A percentile compares a stretch with the other conserved stretches of the same genome.
phyloP scores from a whole-genome alignment of 2,888 invertebrate genomes.

The Malthinus seriepunctatus region DNA sequence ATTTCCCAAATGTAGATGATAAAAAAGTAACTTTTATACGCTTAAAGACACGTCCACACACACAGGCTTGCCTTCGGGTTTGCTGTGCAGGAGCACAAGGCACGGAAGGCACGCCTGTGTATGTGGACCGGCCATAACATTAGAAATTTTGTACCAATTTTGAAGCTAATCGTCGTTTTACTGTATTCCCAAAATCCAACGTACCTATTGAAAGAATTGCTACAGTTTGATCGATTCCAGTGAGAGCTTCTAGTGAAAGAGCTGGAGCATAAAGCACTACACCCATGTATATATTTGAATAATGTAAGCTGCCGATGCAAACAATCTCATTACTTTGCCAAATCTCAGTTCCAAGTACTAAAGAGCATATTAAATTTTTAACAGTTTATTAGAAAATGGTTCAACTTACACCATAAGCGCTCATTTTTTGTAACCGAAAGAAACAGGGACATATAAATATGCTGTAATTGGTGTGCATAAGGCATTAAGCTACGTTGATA shows the following conservation, averaged over 20 bases:
- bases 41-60: too few species aligned
- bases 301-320: conserved; percentile 90
- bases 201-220: conserved; percentile 61
- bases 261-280: conserved; percentile 95
- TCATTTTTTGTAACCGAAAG: conserved; percentile 72
- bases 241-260: conserved; percentile 82
- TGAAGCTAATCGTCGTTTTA: too few species aligned
- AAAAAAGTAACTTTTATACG: too few species aligned
- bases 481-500: conserved; percentile 70
- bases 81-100: too few species aligned
- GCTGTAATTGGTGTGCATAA: conserved; percentile 75
- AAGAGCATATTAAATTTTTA: conserved; percentile 39
- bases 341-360: conserved; percentile 88
- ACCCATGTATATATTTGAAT: conserved; percentile 67
- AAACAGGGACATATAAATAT: conserved; percentile 75
- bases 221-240: conserved; percentile 70
- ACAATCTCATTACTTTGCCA: conserved; percentile 70
- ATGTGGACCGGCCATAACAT: too few species aligned
- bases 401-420: conserved; percentile 76
- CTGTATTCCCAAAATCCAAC: too few species aligned
- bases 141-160: too few species aligned
- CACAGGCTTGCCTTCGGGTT: too few species aligned
- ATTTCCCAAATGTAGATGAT: too few species aligned
- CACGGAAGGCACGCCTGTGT: too few species aligned
- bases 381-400: too few species aligned